Base-by-base conservation (phyloP, 2,888 invertebrate species). In the Phortica okadai region DNA sequence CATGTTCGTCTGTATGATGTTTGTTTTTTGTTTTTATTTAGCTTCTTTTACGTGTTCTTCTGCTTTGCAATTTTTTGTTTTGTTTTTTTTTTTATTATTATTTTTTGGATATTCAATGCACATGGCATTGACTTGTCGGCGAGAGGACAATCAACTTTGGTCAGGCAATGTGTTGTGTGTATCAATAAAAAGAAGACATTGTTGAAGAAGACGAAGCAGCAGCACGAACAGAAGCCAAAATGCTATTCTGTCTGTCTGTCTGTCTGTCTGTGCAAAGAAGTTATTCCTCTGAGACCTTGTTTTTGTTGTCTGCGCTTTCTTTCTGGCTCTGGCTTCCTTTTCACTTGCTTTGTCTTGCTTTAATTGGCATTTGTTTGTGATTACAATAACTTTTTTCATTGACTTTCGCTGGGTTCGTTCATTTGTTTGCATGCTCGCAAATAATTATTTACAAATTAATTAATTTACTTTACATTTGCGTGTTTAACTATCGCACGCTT, bases 111-210 rank as follows among this genome's bases (percentile, higher is more conserved):
- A 74, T 58, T 14, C 58, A 16, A 14, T 62, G 58, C 62, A 16
- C 42, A 54, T 82, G 82, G 81, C 82, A 82, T 82, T 82, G 82
- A 81, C 82, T 82, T 78, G 81, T 81, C 83, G 82, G 79, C 77
- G 50, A 77, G 80, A 83, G 82, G 79, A 80, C 81, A 83, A 83
- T 82, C 79, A 83, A 82, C 81, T 82, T 82, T 81, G 33, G 33
- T 14, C 64, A 41, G 11, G 33, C 33, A 11, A 21, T 41, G 33
- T 33, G 7, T 73, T 50, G 74, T 62, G 45, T 42, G 67, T 42
- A 41, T 33, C 11, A 16, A 42, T 14, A 44, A 10, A 14, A 69
- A 69, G 64, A 33, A 33, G 41, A 25, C 2, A 10, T 66, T 41
- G 25, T 66, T 21, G 11, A 66, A 41, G 7, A 7, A 41, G 6